These are phyloP conservation scores for Parnassius mnemosyne DNA, from an alignment of 2,888 invertebrate genomes.

Conservation along the genomic window DNA sequence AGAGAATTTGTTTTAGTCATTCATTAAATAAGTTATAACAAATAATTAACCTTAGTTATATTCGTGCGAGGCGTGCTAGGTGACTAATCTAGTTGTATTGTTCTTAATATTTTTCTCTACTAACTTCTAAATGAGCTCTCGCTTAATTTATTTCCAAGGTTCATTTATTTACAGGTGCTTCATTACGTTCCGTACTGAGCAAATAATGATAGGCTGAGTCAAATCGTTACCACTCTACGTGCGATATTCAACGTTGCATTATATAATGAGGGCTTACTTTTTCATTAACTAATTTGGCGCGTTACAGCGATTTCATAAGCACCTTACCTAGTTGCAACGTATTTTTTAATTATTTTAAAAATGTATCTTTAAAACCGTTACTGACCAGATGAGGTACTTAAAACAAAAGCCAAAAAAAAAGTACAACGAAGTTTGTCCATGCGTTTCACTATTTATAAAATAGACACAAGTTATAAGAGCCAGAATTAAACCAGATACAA, in stretches of 20 bases:
- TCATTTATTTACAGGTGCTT: slow-evolving; percentile 5
- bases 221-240: slow-evolving; percentile 1
- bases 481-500: slow-evolving; percentile 4
- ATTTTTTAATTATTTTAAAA: background rate
- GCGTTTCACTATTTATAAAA: slow-evolving; percentile 1
- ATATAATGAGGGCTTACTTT: slow-evolving; percentile 2
- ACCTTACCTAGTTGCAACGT: slow-evolving; percentile 7
- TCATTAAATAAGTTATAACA: slow-evolving; percentile 14
- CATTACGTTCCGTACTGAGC: slow-evolving; percentile 2
- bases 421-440: slow-evolving; percentile 5
- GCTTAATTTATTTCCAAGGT: background rate
- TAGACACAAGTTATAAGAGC: slow-evolving; percentile 1
- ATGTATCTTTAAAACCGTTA: background rate
- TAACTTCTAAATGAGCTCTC: background rate
- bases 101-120: slow-evolving; percentile 1
- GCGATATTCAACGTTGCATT: slow-evolving; percentile 1
- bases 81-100: slow-evolving; percentile 23
- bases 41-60: slow-evolving; percentile 19
- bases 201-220: slow-evolving; percentile 15
- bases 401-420: slow-evolving; percentile 3
- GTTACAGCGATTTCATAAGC: slow-evolving; percentile 15
- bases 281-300: background rate
- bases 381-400: slow-evolving; percentile 11
- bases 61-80: slow-evolving; percentile 29
- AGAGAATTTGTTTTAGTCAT: slow-evolving; percentile 26